Evolutionary conservation across 2,888 invertebrate species (phyloP).

Genomic region (Acleris laterana): DNA sequence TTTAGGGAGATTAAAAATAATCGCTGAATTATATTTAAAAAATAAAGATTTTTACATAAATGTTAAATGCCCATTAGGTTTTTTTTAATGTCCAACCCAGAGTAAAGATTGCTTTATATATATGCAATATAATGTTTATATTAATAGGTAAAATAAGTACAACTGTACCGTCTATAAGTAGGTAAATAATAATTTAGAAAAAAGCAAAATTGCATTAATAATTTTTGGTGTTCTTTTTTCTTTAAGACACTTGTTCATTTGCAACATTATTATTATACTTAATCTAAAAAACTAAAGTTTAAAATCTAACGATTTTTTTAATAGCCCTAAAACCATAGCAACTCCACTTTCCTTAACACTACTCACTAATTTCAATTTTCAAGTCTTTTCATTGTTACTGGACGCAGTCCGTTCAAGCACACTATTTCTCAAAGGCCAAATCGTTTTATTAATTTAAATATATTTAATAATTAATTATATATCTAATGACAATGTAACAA

Average conservation of each 20-base stretch:
- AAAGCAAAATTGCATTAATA: too few species aligned
- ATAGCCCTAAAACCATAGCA: conserved; percentile 10
- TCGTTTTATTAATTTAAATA: conserved; percentile 45
- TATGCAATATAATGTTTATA: too few species aligned
- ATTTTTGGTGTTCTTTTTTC: too few species aligned
- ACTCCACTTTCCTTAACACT: conserved; percentile 13
- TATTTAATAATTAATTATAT: conserved; percentile 33
- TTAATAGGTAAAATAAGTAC: too few species aligned
- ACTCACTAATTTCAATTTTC: conserved; percentile 62
- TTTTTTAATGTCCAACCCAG: not conserved
- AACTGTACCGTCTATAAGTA: too few species aligned
- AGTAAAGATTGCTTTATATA: too few species aligned
- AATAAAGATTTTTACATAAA: not conserved
- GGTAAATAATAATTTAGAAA: too few species aligned
- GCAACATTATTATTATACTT: not conserved
- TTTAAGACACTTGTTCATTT: not conserved
- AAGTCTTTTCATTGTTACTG: conserved; percentile 77
- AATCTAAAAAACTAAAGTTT: not conserved
- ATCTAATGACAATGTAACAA: conserved; percentile 31
- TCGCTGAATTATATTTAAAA: conserved; percentile 8
- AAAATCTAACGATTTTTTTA: conserved; percentile 1
- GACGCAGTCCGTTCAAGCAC: conserved; percentile 79
- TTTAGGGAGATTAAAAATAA: not conserved
- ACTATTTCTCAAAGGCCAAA: conserved; percentile 77
- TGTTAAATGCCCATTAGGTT: not conserved